Evolutionary conservation across 2,797 vertebrate genomes (phyloP).

Genomic region (Sardinella longiceps): DNA sequence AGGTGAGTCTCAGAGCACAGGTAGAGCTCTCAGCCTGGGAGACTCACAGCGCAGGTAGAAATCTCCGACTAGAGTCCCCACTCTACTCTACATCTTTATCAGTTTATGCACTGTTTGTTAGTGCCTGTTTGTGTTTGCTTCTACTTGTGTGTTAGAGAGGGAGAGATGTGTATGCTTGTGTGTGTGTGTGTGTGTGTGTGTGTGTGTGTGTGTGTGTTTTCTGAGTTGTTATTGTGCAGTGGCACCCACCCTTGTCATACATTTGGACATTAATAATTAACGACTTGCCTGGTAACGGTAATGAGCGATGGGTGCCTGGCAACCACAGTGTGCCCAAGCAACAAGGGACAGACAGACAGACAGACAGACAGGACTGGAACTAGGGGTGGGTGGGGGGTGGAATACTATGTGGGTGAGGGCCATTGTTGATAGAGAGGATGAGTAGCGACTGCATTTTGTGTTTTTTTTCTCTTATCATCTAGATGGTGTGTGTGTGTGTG

Average conservation of each 20-base stretch:
- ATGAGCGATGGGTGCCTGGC: conserved; percentile 60
- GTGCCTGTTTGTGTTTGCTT: neutral
- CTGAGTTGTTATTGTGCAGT: conserved; percentile 52
- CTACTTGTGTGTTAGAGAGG: neutral
- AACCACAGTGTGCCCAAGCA: conserved; percentile 63
- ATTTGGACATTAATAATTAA: conserved; percentile 78
- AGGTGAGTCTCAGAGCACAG: neutral
- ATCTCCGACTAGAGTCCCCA: neutral
- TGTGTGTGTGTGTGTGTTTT: conserved; percentile 21
- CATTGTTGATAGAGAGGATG: no score
- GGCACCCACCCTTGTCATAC: conserved; percentile 28
- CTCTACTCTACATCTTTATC: neutral
- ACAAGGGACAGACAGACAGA: conserved; percentile 29
- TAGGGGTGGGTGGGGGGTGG: neutral
- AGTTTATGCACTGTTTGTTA: neutral
- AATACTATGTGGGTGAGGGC: no score
- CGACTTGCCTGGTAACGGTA: conserved; percentile 69
- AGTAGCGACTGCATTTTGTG: no score
- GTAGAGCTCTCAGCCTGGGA: neutral
- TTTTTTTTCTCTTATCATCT: no score
- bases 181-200: neutral
- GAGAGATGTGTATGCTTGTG: neutral
- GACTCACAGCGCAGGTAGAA: neutral
- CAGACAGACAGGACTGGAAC: neutral
- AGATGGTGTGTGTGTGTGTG: neutral